phyloP scores from a whole-genome alignment of 2,888 invertebrate species.

The Anarsia innoxiella region DNA sequence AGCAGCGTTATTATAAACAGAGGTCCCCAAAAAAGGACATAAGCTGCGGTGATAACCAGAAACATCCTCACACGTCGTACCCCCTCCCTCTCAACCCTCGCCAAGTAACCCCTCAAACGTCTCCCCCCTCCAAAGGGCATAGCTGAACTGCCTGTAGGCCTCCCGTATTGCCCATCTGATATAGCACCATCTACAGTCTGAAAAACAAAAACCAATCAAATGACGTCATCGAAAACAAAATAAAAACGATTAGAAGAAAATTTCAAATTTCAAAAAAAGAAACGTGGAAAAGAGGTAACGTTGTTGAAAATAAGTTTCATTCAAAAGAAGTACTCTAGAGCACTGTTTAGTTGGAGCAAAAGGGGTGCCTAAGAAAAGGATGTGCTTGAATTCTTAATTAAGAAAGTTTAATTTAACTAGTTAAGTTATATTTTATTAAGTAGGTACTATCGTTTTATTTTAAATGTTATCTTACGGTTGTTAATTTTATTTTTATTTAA shows the following conservation, averaged over 20 bases:
- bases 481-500: background rate
- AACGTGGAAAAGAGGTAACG: no score
- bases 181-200: constrained; percentile 64
- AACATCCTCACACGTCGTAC: constrained; percentile 90
- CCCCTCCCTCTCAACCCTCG: constrained; percentile 86
- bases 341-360: no score
- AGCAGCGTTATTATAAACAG: constrained; percentile 89
- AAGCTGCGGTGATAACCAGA: constrained; percentile 87
- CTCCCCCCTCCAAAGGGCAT: constrained; percentile 80
- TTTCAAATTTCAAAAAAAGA: no score
- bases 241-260: background rate
- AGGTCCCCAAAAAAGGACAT: constrained; percentile 93
- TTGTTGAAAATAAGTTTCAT: no score
- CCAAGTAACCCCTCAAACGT: constrained; percentile 84
- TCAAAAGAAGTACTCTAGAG: background rate
- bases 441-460: background rate
- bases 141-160: constrained; percentile 44
- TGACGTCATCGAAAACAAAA: background rate
- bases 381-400: constrained; percentile 2
- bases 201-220: constrained; percentile 15
- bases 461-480: background rate
- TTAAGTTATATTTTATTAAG: background rate
- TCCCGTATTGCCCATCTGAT: constrained; percentile 44
- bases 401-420: constrained; percentile 1
- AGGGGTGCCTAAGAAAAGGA: background rate